These are phyloP conservation scores for Frankliniella intonsa DNA, from an alignment of 2,888 invertebrate species.

Conservation along the genomic window DNA sequence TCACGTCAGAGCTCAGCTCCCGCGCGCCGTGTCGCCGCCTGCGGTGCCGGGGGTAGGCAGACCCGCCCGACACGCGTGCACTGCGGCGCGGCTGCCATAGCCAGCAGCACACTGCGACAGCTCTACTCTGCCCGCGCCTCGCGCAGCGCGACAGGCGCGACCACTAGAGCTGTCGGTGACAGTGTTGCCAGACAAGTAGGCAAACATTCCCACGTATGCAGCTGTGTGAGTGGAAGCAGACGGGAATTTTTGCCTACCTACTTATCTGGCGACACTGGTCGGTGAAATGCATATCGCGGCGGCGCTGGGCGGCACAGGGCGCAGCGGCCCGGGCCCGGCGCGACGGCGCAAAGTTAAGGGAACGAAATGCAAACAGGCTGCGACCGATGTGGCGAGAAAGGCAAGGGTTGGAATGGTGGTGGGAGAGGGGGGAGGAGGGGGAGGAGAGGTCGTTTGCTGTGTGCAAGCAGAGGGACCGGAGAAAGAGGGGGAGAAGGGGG, in stretches of 20 bases:
- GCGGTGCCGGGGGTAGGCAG: not conserved
- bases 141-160: not conserved
- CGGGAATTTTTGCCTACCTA: too few species aligned
- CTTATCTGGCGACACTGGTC: too few species aligned
- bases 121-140: too few species aligned
- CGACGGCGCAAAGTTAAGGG: not conserved
- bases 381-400: not conserved
- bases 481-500: not conserved
- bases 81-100: not conserved
- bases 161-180: not conserved
- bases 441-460: not conserved
- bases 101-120: not conserved
- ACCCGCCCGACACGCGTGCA: not conserved
- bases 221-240: too few species aligned
- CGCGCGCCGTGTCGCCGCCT: not conserved
- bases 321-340: not conserved
- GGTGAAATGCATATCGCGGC: not conserved
- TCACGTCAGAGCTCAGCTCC: too few species aligned
- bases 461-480: not conserved
- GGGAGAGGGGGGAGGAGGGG: not conserved
- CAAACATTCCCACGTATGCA: too few species aligned
- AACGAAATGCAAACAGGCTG: conserved; percentile 25
- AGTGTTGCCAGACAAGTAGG: too few species aligned
- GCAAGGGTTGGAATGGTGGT: not conserved
- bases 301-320: not conserved